Base-by-base conservation (phyloP, 2,797 vertebrate genomes). In the Miichthys miiuy region DNA sequence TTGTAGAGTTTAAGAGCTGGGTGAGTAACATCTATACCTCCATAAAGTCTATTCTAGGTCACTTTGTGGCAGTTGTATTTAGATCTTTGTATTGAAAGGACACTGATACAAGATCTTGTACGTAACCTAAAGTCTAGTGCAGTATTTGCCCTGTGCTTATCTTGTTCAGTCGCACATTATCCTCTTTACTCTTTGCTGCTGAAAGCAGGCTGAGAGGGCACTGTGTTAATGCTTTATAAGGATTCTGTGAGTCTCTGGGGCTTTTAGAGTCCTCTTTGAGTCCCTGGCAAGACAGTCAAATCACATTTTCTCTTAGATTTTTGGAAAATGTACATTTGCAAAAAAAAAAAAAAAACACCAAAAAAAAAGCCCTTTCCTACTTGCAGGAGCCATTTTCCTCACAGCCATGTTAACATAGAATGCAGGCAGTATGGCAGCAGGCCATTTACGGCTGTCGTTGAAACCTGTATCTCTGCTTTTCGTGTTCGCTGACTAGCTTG, bases 21-120 rank as follows among this genome's bases (percentile, higher is more conserved):
- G 91, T 94, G 87, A 93, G 92, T 94, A 62, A 34, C 58, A 75
- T 63, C 3, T 78, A 21, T 50, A 34, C 30, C 25, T 16, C 2
- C 12, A 70, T 58, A 54, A 64, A 64, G 48, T 71, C 0, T 70
- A 7, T 72, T 74, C 7, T 17, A 1, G 25, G 21, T 63, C 18
- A 68, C 69, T 46, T 72, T 30, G n/a, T 55, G 7, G 18, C 21
- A 74, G 50, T 30, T 77, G 20, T 73, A 21, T 75, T 25, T 16
- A 67, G 5, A 50, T 73, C 10, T 63, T 34, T 77, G 20, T 6
- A 12, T 4, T 56, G 16, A 16, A 64, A 65, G 68, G 16, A n/a
- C n/a, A 23, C 23, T 27, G 18, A 50, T 47, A 38, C 16, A 63
- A 44, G 51, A 48, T 66, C 5, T 52, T 71, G 51, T 12, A 61